Evolutionary conservation across 2,888 invertebrate genomes (phyloP).

Genomic region (Pseudococcus viburni): DNA sequence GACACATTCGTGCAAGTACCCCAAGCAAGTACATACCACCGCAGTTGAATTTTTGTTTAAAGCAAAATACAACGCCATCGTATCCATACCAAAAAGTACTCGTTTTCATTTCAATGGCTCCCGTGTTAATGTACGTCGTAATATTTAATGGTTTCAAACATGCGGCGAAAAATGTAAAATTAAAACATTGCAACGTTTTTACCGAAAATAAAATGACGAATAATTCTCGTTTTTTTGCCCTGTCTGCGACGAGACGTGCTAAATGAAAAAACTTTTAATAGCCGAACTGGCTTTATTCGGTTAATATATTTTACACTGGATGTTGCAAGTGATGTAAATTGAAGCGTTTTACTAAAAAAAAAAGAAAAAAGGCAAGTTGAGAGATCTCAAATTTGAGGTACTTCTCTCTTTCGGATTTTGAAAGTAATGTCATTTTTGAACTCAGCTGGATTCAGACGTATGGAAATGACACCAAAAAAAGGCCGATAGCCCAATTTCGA

Average conservation of each 20-base stretch:
- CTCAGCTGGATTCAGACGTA: too few relatives aligned
- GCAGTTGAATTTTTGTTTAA: not conserved
- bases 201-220: constrained; percentile 36
- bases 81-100: not conserved
- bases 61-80: not conserved
- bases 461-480: too few relatives aligned
- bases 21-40: not conserved
- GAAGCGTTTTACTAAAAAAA: too few relatives aligned
- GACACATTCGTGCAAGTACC: not conserved
- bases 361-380: too few relatives aligned
- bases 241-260: not conserved
- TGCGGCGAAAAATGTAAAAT: constrained; percentile 53
- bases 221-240: not conserved
- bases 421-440: too few relatives aligned
- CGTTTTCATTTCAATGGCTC: constrained; percentile 30
- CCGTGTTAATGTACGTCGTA: constrained; percentile 47
- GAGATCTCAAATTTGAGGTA: too few relatives aligned
- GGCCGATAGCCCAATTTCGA: too few relatives aligned
- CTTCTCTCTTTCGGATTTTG: too few relatives aligned
- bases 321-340: too few relatives aligned
- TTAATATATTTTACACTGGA: constrained; percentile 4
- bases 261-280: constrained; percentile 49
- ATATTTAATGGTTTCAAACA: constrained; percentile 56
- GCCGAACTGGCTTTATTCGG: constrained; percentile 26
- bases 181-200: constrained; percentile 33